phyloP scores from a whole-genome alignment of 2,113 vertebrate species.

The Rhinopomastus cyanomelas region DNA sequence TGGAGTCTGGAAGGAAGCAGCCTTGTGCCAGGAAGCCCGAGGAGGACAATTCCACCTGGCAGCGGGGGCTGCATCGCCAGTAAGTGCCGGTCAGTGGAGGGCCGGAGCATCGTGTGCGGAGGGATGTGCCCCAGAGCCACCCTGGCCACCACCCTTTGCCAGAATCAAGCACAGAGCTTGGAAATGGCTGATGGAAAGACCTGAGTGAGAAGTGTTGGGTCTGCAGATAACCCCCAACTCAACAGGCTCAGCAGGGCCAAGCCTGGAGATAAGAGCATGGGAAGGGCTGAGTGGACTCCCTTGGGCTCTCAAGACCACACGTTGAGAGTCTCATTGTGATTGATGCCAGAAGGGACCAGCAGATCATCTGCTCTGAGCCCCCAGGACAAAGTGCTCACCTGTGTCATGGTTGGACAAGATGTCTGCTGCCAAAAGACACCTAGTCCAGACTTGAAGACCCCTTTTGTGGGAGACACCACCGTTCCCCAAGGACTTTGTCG shows the following conservation, averaged over 20 bases:
- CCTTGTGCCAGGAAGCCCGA: neutral
- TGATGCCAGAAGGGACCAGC: neutral
- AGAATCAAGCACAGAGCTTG: accelerated
- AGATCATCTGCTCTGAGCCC: neutral
- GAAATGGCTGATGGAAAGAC: neutral
- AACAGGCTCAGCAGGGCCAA: accelerated
- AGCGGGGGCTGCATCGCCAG: neutral
- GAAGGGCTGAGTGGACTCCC: neutral
- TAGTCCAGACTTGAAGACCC: neutral
- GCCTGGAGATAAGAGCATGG: accelerated
- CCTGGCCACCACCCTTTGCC: neutral
- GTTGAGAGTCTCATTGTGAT: accelerated
- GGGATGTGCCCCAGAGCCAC: neutral
- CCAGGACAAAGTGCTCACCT: neutral
- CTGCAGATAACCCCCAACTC: neutral
- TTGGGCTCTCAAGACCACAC: accelerated
- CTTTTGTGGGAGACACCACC: neutral
- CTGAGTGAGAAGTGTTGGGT: accelerated
- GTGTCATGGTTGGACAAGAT: accelerated
- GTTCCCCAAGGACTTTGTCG: neutral
- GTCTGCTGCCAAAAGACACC: neutral
- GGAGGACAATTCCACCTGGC: conserved; percentile 3
- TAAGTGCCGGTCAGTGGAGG: neutral
- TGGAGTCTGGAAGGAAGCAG: neutral
- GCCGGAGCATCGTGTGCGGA: neutral